A percentile compares a stretch with the other conserved stretches of the same genome.
phyloP scores from a whole-genome alignment of 2,113 vertebrate genomes.

The Corydoras sp. region DNA sequence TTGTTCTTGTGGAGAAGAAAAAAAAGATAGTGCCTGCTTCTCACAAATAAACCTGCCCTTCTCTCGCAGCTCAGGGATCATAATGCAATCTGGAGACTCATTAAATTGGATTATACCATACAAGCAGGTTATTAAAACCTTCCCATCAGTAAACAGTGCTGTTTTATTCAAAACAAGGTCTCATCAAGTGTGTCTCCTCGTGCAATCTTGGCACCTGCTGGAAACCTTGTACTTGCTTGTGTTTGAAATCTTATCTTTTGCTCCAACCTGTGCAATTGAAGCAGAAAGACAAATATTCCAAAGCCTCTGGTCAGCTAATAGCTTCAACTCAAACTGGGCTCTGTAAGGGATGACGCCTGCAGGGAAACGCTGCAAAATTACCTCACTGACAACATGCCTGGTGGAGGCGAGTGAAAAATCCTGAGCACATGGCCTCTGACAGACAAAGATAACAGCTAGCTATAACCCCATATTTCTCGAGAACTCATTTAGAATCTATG shows the following conservation, averaged over 20 bases:
- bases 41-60: slow-evolving; percentile 73
- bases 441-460: slow-evolving; percentile 39
- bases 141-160: slow-evolving; percentile 63
- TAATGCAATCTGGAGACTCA: slow-evolving; percentile 79
- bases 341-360: slow-evolving; percentile 25
- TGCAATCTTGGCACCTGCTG: slow-evolving; percentile 36
- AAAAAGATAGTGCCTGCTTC: slow-evolving; percentile 74
- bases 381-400: slow-evolving; percentile 20
- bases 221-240: slow-evolving; percentile 33
- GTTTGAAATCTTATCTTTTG: slow-evolving; percentile 35
- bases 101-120: slow-evolving; percentile 79
- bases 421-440: slow-evolving; percentile 37
- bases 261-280: slow-evolving; percentile 35
- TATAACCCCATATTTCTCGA: slow-evolving; percentile 41
- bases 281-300: slow-evolving; percentile 43
- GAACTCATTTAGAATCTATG: slow-evolving; percentile 48
- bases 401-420: slow-evolving; percentile 23
- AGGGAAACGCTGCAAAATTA: slow-evolving; percentile 35
- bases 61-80: slow-evolving; percentile 66
- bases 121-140: slow-evolving; percentile 79
- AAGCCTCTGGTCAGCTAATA: slow-evolving; percentile 41
- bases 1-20: slow-evolving; percentile 26
- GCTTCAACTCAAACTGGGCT: slow-evolving; percentile 29
- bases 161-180: slow-evolving; percentile 43
- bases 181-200: slow-evolving; percentile 28